Evolutionary conservation across 2,113 vertebrate species (phyloP).

Genomic region (Cariama cristata): DNA sequence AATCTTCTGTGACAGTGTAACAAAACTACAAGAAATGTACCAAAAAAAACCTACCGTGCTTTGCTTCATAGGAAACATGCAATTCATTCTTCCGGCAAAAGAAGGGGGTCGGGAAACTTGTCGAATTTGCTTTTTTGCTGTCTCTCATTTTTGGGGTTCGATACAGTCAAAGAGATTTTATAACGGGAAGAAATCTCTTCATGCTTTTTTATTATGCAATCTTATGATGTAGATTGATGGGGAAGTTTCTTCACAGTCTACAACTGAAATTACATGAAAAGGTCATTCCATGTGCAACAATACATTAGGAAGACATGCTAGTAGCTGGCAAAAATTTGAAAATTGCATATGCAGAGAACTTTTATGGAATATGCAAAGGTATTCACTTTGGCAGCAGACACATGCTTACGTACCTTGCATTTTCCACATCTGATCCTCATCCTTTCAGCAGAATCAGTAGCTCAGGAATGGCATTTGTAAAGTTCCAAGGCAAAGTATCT

Average conservation of each 20-base stretch:
- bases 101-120: not conserved
- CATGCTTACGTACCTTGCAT: not conserved
- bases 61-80: not conserved
- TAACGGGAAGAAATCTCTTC: not conserved
- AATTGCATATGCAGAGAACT: not conserved
- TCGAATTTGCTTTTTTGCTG: not conserved
- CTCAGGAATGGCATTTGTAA: not conserved
- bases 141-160: not conserved
- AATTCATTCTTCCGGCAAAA: slow-evolving; percentile 18
- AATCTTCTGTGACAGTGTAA: not conserved
- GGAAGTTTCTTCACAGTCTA: slow-evolving; percentile 9
- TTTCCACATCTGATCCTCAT: not conserved
- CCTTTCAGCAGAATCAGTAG: not conserved
- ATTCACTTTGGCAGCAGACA: not conserved
- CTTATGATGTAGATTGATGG: not conserved
- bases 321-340: not conserved
- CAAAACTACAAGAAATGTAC: not conserved
- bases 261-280: not conserved
- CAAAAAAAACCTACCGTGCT: not conserved
- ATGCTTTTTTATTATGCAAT: not conserved
- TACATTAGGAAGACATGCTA: not conserved
- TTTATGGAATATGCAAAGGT: not conserved
- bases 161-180: not conserved
- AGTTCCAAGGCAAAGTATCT: slow-evolving; percentile 7
- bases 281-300: not conserved